These are phyloP conservation scores for Peromyscus melanophrys DNA, from an alignment of 2,797 vertebrate species.

Conservation along the genomic window DNA sequence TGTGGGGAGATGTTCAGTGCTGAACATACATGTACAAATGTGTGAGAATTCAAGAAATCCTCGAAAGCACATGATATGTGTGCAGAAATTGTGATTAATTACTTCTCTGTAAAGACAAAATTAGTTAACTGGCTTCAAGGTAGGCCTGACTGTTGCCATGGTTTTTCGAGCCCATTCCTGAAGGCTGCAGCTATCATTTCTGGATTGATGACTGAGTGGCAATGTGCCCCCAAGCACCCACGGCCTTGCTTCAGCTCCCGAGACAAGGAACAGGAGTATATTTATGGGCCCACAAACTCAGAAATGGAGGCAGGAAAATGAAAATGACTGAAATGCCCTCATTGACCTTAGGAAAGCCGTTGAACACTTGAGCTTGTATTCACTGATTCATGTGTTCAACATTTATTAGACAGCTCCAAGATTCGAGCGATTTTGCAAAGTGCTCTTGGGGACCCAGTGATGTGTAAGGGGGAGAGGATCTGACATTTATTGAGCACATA, in stretches of 20 bases:
- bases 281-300: constrained; percentile 53
- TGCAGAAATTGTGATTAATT: constrained; percentile 30
- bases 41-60: constrained; percentile 7
- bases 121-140: not conserved
- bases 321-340: constrained; percentile 56
- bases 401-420: constrained; percentile 66
- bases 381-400: constrained; percentile 53
- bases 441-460: constrained; percentile 34
- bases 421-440: constrained; percentile 47
- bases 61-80: constrained; percentile 1
- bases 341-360: constrained; percentile 50
- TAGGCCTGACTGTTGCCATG: not conserved
- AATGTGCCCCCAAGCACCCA: not conserved
- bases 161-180: not conserved
- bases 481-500: constrained; percentile 74
- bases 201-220: not conserved
- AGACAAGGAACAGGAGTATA: constrained; percentile 29
- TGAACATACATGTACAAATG: not conserved
- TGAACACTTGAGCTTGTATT: constrained; percentile 23
- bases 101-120: constrained; percentile 31
- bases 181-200: not conserved
- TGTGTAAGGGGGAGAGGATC: not conserved
- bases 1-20: not conserved
- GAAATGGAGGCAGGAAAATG: constrained; percentile 54
- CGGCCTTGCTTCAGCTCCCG: constrained; percentile 10